Evolutionary conservation across 1,140 invertebrate genomes (phyloP).

Genomic region (Calycopis cecrops): DNA sequence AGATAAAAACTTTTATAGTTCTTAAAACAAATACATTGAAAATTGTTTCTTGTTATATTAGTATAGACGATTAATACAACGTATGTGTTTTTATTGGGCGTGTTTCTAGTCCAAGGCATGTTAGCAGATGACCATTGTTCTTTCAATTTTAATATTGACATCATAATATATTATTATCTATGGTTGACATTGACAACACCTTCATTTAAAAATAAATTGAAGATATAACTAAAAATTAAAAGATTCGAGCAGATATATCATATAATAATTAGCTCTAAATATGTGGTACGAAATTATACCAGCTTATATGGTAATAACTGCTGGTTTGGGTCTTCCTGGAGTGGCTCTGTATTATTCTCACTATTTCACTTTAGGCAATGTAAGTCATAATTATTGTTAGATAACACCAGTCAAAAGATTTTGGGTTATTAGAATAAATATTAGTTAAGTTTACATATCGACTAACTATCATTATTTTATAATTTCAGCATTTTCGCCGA

Average conservation of each 20-base stretch:
- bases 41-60: no score
- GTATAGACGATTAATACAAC: no score
- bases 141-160: no score
- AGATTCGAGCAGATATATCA: background rate
- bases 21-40: no score
- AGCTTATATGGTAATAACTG: constrained; percentile 75
- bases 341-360: constrained; percentile 76
- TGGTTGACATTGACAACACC: background rate
- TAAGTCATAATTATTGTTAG: constrained; percentile 49
- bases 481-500: constrained; percentile 71
- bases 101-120: no score
- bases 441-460: constrained; percentile 4
- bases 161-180: constrained; percentile 32
- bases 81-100: no score
- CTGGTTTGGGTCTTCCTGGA: constrained; percentile 74
- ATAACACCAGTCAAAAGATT: background rate
- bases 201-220: background rate
- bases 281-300: constrained; percentile 82
- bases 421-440: background rate
- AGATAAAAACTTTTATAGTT: no score
- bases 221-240: no score
- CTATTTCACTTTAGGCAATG: constrained; percentile 76
- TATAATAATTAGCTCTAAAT: constrained; percentile 25
- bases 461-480: constrained; percentile 14
- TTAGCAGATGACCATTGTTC: no score